Base-by-base conservation (phyloP, 2,888 invertebrate species). In the Ectemnius lituratus region DNA sequence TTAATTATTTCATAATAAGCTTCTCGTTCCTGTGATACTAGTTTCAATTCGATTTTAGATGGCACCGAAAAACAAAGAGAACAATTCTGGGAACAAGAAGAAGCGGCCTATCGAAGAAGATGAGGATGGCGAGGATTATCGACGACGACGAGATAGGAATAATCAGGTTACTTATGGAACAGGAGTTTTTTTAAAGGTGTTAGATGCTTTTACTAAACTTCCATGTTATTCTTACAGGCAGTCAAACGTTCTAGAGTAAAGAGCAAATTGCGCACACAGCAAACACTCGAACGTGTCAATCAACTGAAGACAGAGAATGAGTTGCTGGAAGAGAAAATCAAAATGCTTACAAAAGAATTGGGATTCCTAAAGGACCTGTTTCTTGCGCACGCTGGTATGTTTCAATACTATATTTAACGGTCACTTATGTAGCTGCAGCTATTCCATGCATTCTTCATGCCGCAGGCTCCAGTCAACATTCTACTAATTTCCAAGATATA, bases 221-320 rank as follows among this genome's bases (percentile, higher is more conserved):
- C n/a, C 47, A 16, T n/a, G 46, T 37, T 37, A 1, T 46, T 46
- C 47, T 63, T 45, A 0, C n/a, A 96, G 94, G 97, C 97, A 68
- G 97, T 97, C 0, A 96, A 96, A 90, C 94, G 95, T 79, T 96
- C 96, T 82, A 92, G 97, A 78, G 95, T 94, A 68, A 96, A 96
- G 91, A 94, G 95, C 14, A 95, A 95, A 87, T 93, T 95, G 86
- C 93, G 95, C 72, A 96, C 96, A 0, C 94, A 95, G 85, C 95
- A 96, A 88, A 96, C 96, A 4, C 92, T 95, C 77, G 93, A 94
- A 71, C 91, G 96, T 68, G 96, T 97, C 0, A 95, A 93, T 85
- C 94, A 95, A 87, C 89, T 97, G 52, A 95, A 95, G 88, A 94
- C 93, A 8, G 96, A 97, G 88, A 97, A 96, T 89, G 95, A 95